phyloP scores from a whole-genome alignment of 2,888 invertebrate species.

The Pomacea canaliculata region DNA sequence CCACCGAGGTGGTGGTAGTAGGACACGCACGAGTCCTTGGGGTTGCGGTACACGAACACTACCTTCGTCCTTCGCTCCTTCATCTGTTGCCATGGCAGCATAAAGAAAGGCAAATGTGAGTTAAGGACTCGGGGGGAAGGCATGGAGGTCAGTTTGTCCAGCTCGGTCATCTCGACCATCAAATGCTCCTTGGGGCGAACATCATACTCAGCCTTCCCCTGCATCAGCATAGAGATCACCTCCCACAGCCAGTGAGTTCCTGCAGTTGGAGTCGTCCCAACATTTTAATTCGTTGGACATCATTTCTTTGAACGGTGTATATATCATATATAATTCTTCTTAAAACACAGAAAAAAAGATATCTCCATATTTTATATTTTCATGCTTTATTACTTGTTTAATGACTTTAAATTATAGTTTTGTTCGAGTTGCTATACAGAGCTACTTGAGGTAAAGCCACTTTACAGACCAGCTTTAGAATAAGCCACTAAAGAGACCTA shows the following conservation, averaged over 20 bases:
- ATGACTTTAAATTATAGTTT: too few relatives aligned
- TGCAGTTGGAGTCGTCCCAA: not conserved
- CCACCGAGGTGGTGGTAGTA: slow-evolving; percentile 8
- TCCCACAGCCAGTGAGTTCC: slow-evolving; percentile 26
- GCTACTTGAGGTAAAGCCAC: too few relatives aligned
- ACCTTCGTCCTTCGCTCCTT: slow-evolving; percentile 13
- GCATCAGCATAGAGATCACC: slow-evolving; percentile 4
- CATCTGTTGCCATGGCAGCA: slow-evolving; percentile 13
- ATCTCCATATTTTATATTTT: too few relatives aligned
- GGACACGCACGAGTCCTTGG: slow-evolving; percentile 23
- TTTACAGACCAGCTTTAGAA: too few relatives aligned
- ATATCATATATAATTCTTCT: not conserved
- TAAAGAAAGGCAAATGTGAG: slow-evolving; percentile 11
- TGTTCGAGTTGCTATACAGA: too few relatives aligned
- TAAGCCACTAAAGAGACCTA: not conserved
- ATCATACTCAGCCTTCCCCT: not conserved
- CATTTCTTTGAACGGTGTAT: not conserved
- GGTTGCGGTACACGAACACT: slow-evolving; percentile 23
- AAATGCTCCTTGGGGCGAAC: slow-evolving; percentile 2
- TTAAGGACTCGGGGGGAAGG: slow-evolving; percentile 22
- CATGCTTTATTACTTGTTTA: too few relatives aligned
- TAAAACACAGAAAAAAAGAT: not conserved
- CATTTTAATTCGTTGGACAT: too few relatives aligned
- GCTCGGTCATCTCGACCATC: slow-evolving; percentile 13
- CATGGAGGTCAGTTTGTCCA: slow-evolving; percentile 6